phyloP scores from a whole-genome alignment of 2,113 vertebrate genomes.

The Crotalus tigris region DNA sequence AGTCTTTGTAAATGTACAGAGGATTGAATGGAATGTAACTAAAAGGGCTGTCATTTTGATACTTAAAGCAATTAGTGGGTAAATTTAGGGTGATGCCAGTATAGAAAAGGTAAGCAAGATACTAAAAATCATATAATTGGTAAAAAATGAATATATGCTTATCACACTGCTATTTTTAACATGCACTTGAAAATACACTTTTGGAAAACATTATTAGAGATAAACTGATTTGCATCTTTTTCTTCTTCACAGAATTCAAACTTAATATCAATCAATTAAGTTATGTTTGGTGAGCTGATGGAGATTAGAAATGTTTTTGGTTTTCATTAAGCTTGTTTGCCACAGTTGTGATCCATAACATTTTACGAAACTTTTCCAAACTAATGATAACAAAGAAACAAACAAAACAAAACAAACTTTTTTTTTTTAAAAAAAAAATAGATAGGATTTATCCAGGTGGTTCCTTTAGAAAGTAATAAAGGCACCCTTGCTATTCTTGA shows the following conservation, averaged over 20 bases:
- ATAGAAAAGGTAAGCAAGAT: background rate
- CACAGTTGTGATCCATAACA: constrained; percentile 4
- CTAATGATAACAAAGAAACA: constrained; percentile 17
- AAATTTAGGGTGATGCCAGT: background rate
- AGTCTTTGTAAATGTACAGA: background rate
- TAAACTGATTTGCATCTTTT: background rate
- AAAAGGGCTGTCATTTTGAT: background rate
- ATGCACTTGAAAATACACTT: background rate
- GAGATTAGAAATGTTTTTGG: background rate
- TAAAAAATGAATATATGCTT: background rate
- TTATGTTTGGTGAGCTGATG: background rate
- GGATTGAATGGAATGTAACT: background rate
- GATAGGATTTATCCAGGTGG: constrained; percentile 6
- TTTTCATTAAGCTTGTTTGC: background rate
- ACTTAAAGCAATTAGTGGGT: background rate
- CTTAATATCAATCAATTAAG: background rate
- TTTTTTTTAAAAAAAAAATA: background rate
- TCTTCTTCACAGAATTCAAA: constrained; percentile 31
- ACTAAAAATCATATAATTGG: background rate
- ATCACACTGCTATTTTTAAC: background rate
- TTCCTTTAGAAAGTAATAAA: constrained; percentile 20
- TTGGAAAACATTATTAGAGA: background rate
- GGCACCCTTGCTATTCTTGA: background rate
- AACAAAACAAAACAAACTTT: background rate
- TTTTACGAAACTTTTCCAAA: background rate